These are phyloP conservation scores for Mola mola DNA, from an alignment of 2,113 vertebrate genomes.

Conservation along the genomic window DNA sequence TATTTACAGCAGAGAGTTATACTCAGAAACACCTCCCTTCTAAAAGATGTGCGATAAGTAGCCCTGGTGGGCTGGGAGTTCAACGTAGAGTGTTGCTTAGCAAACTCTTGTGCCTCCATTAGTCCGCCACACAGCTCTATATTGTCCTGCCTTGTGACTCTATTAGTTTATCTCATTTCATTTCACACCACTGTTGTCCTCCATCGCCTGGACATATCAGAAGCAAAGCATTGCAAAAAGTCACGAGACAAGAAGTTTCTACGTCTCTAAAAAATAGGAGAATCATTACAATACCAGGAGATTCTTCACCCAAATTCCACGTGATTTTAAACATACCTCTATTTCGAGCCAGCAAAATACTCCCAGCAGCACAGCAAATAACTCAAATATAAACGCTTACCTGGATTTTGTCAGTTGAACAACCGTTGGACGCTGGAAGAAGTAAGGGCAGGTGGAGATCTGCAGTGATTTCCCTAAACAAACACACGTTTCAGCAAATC, in stretches of 20 bases:
- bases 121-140: conserved; percentile 49
- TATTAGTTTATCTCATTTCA: conserved; percentile 39
- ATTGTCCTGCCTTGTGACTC: conserved; percentile 75
- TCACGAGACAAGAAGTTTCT: conserved; percentile 3
- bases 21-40: not conserved
- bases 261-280: conserved; percentile 16
- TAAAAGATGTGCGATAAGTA: conserved; percentile 6
- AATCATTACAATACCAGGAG: not conserved
- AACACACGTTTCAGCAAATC: conserved; percentile 68
- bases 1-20: not conserved
- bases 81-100: conserved; percentile 23
- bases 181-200: conserved; percentile 26
- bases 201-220: conserved; percentile 19
- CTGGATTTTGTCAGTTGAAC: conserved; percentile 64
- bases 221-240: conserved; percentile 51
- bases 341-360: not conserved
- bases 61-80: conserved; percentile 2
- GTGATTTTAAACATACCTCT: too few relatives aligned
- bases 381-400: conserved; percentile 44
- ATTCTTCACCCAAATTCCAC: too few relatives aligned
- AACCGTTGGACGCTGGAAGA: conserved; percentile 51
- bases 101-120: conserved; percentile 33
- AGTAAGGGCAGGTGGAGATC: conserved; percentile 36
- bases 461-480: conserved; percentile 83
- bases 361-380: not conserved